These are phyloP conservation scores for Crocallis elinguaria DNA, from an alignment of 2,888 invertebrate genomes.

Conservation along the genomic window DNA sequence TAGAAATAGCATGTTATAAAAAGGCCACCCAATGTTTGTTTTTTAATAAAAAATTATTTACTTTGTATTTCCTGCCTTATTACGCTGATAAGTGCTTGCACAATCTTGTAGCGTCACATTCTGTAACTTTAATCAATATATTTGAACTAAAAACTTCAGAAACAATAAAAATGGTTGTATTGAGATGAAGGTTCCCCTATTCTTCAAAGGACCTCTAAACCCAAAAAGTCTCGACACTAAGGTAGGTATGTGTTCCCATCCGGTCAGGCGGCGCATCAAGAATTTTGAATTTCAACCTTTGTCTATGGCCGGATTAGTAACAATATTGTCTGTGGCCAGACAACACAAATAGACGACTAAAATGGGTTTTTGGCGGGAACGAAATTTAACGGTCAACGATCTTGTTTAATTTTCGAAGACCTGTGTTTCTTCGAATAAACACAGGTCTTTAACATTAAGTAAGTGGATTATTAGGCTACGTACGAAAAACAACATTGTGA, in stretches of 20 bases:
- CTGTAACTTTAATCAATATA: too few species aligned
- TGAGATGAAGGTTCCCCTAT: background rate
- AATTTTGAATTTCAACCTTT: conserved; percentile 33
- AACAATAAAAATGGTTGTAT: background rate
- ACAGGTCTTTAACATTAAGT: background rate
- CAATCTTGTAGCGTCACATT: too few species aligned
- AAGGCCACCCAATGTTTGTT: too few species aligned
- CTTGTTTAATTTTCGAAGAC: background rate
- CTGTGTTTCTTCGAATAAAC: background rate
- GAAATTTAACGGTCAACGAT: background rate
- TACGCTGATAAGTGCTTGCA: too few species aligned
- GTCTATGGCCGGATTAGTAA: background rate
- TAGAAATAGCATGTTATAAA: too few species aligned
- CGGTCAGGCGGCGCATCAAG: conserved; percentile 25
- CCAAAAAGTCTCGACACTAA: conserved; percentile 21
- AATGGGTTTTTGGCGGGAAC: background rate
- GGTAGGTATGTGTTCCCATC: conserved; percentile 34
- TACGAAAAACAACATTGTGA: too few species aligned
- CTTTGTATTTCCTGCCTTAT: too few species aligned
- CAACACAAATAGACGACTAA: background rate
- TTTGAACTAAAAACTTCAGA: background rate
- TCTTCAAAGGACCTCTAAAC: conserved; percentile 14
- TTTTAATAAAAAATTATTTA: too few species aligned
- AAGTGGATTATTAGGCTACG: too few species aligned
- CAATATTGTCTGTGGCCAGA: background rate